These are phyloP conservation scores for Pyrocoelia pectoralis DNA, from an alignment of 2,888 invertebrate genomes.

Conservation along the genomic window DNA sequence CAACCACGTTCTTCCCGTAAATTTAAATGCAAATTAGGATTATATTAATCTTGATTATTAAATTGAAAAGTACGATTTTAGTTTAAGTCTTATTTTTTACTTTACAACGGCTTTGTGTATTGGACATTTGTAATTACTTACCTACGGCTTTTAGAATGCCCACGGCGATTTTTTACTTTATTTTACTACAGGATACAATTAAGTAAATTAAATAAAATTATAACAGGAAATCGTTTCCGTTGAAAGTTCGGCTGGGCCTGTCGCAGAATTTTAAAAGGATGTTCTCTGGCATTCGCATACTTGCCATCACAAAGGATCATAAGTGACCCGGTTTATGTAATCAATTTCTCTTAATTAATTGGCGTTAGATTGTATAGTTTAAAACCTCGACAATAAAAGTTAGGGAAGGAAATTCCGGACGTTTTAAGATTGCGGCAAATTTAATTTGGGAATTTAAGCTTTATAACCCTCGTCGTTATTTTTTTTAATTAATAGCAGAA, in stretches of 20 bases:
- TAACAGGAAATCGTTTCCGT: conserved; percentile 13
- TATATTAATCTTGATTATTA: conserved; percentile 55
- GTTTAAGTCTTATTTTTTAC: background rate
- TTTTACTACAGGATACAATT: conserved; percentile 12
- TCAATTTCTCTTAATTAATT: background rate
- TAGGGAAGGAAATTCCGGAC: background rate
- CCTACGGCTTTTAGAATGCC: background rate
- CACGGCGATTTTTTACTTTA: background rate
- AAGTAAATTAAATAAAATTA: conserved; percentile 9
- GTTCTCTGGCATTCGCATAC: background rate
- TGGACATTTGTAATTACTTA: background rate
- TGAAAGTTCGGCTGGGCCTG: conserved; percentile 8
- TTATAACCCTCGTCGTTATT: conserved; percentile 45
- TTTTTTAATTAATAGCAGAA: conserved; percentile 58
- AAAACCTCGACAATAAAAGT: background rate
- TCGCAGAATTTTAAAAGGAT: conserved; percentile 10
- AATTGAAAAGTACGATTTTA: conserved; percentile 50
- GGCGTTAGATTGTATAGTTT: no score
- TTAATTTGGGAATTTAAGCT: conserved; percentile 46
- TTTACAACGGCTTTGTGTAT: background rate
- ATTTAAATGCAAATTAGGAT: conserved; percentile 56
- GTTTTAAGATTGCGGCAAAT: conserved; percentile 24
- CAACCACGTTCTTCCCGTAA: conserved; percentile 49
- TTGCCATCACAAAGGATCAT: background rate
- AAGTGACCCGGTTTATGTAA: conserved; percentile 1